Conservation (phyloP, 1,140 invertebrate genomes). For the Neodiprion virginianus region DNA sequence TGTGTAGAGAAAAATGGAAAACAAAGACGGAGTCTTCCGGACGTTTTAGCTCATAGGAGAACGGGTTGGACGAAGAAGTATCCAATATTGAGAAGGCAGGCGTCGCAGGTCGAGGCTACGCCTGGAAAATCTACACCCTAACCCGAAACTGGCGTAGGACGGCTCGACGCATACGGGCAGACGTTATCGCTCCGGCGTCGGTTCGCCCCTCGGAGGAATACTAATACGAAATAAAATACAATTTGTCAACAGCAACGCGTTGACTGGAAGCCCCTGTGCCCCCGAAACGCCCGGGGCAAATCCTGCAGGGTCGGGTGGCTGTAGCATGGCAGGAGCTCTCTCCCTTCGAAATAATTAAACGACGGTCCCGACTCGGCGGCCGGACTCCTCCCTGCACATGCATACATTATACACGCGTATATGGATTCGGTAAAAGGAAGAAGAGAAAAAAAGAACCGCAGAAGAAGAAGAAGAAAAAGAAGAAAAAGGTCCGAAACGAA, state of each 20-base stretch:
- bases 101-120: too few relatives aligned
- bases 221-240: constrained; percentile 30
- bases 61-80: too few relatives aligned
- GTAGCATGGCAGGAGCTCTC: constrained; percentile 9
- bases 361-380: neutral
- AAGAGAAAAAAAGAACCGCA: constrained; percentile 8
- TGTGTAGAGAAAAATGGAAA: too few relatives aligned
- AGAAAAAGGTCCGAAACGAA: constrained; percentile 6
- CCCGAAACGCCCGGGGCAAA: constrained; percentile 3
- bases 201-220: neutral
- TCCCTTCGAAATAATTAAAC: constrained; percentile 7
- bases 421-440: constrained; percentile 11
- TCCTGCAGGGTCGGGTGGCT: constrained; percentile 23
- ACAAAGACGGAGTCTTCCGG: too few relatives aligned
- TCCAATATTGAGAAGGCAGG: too few relatives aligned
- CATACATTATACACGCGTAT: neutral
- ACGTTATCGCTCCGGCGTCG: neutral
- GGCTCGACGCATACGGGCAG: too few relatives aligned
- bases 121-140: too few relatives aligned
- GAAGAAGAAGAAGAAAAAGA: neutral
- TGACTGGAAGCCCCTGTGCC: constrained; percentile 11
- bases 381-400: constrained; percentile 4
- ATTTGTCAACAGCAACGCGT: constrained; percentile 23
- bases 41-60: too few relatives aligned
- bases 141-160: too few relatives aligned